Evolutionary conservation across 2,113 vertebrate species (phyloP).

Genomic region (Murina feae): DNA sequence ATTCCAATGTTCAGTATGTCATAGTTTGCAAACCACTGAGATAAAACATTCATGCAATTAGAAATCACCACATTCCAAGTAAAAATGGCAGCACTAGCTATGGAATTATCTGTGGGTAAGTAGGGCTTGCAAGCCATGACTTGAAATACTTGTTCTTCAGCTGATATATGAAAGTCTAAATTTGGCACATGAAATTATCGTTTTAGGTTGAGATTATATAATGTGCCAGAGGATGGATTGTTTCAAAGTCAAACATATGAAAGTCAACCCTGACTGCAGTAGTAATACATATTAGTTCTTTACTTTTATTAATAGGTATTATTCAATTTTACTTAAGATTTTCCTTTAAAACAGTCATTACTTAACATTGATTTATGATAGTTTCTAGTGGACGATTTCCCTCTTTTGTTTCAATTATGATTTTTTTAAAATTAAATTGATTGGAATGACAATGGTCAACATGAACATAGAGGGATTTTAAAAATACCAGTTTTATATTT

Average conservation of each 20-base stretch:
- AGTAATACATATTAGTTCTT: background rate
- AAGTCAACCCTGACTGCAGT: background rate
- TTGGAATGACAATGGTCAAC: too few species aligned
- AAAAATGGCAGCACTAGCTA: background rate
- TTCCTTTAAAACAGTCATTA: background rate
- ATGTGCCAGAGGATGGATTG: background rate
- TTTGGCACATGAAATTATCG: background rate
- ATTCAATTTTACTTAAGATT: background rate
- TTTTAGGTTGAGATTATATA: background rate
- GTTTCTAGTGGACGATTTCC: background rate
- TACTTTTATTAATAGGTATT: background rate
- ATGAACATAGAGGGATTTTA: too few species aligned
- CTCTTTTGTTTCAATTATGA: background rate
- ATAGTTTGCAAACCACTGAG: constrained; percentile 2
- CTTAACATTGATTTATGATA: background rate
- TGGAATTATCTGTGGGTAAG: background rate
- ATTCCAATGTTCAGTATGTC: background rate
- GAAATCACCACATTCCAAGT: constrained; percentile 14
- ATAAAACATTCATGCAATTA: background rate
- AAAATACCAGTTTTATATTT: background rate
- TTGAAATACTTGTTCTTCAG: constrained; percentile 37
- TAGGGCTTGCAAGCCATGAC: background rate
- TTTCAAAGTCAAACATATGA: background rate
- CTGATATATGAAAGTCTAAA: background rate
- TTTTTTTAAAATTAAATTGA: background rate